phyloP scores from a whole-genome alignment of 2,113 vertebrate genomes.

The Thryonomys swinderianus region DNA sequence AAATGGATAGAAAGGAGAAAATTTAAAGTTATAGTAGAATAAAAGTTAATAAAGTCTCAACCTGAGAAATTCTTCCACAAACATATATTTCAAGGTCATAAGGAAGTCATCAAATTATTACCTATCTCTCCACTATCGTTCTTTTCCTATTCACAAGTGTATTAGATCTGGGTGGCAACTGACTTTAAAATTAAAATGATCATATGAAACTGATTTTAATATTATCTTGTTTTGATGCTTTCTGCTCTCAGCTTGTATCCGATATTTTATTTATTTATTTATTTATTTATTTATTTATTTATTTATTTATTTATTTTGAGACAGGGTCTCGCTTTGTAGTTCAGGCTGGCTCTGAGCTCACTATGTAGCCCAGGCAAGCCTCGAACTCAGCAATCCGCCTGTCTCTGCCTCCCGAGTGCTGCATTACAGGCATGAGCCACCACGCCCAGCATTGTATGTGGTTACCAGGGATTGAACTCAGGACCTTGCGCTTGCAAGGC shows the following conservation, averaged over 20 bases:
- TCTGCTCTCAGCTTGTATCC: not conserved
- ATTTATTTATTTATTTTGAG: too few relatives aligned
- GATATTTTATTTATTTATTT: too few relatives aligned
- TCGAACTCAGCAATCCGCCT: too few relatives aligned
- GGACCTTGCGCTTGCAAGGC: too few relatives aligned
- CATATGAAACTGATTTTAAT: slow-evolving; percentile 6
- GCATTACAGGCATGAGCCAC: too few relatives aligned
- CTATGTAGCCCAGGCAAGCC: too few relatives aligned
- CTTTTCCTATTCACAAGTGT: not conserved
- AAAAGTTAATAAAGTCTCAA: not conserved
- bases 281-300: too few relatives aligned
- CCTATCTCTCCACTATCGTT: not conserved
- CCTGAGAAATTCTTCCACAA: not conserved
- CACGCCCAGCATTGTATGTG: too few relatives aligned
- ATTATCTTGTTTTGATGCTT: slow-evolving; percentile 44
- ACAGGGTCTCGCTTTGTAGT: too few relatives aligned
- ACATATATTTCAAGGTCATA: slow-evolving; percentile 58
- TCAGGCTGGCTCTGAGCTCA: too few relatives aligned
- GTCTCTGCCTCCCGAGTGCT: too few relatives aligned
- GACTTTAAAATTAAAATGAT: slow-evolving; percentile 62
- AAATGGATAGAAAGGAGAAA: not conserved
- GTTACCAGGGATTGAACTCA: too few relatives aligned
- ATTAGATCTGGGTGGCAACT: slow-evolving; percentile 9
- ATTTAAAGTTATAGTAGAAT: slow-evolving; percentile 11
- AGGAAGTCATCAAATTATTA: not conserved